These are phyloP conservation scores for Pterostichus madidus DNA, from an alignment of 2,888 invertebrate species.

Conservation along the genomic window DNA sequence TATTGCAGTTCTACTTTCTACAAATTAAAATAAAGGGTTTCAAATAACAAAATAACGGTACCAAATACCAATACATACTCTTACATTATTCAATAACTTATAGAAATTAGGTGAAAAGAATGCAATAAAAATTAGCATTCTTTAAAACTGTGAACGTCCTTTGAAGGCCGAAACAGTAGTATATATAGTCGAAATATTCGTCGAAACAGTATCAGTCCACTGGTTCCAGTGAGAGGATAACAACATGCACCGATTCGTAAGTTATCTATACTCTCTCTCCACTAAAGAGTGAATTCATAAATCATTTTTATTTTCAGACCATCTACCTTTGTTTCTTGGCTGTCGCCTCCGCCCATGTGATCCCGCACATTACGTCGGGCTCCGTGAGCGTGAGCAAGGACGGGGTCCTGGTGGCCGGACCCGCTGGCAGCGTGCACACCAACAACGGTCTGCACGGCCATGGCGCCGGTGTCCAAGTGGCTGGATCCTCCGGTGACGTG, in stretches of 20 bases:
- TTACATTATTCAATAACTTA: too few species aligned
- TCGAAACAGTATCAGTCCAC: conserved; percentile 29
- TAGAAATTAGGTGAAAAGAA: neutral
- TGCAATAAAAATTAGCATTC: neutral
- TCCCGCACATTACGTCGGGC: neutral
- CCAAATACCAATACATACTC: too few species aligned
- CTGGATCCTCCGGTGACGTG: neutral
- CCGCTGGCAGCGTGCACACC: conserved; percentile 10
- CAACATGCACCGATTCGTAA: conserved; percentile 41
- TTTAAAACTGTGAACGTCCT: neutral
- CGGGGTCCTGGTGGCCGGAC: conserved; percentile 10
- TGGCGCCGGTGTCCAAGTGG: neutral
- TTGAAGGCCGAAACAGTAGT: conserved; percentile 24
- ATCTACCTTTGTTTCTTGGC: conserved; percentile 1
- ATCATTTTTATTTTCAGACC: neutral
- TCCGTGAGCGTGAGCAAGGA: conserved; percentile 8
- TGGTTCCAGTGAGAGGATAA: conserved; percentile 6
- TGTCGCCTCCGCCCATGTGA: conserved; percentile 14
- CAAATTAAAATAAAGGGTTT: too few species aligned
- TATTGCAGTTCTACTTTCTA: too few species aligned
- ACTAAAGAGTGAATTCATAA: neutral
- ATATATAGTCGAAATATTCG: conserved; percentile 24
- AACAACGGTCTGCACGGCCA: conserved; percentile 20
- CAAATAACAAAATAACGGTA: too few species aligned
- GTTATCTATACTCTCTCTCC: neutral